Evolutionary conservation across 2,797 vertebrate genomes (phyloP).

Genomic region (Amniataba percoides): DNA sequence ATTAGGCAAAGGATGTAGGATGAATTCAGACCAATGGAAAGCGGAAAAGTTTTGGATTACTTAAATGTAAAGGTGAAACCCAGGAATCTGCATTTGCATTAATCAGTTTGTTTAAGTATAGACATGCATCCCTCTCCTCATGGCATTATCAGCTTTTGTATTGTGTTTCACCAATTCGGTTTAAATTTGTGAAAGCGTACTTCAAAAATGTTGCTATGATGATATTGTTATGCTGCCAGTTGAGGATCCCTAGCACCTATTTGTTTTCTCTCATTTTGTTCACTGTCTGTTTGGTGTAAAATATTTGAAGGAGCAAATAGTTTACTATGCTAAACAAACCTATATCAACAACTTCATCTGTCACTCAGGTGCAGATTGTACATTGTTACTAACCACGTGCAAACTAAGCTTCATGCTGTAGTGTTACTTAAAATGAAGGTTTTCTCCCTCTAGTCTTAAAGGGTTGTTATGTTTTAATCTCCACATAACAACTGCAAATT

Average conservation of each 20-base stretch:
- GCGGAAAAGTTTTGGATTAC: conserved; percentile 55
- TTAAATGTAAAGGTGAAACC: conserved; percentile 51
- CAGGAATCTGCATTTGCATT: conserved; percentile 38
- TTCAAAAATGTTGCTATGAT: neutral
- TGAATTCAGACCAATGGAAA: conserved; percentile 54
- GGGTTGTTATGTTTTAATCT: conserved; percentile 60
- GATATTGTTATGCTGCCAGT: conserved; percentile 19
- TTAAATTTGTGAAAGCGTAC: conserved; percentile 23
- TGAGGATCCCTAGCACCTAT: neutral
- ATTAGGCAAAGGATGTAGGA: conserved; percentile 63
- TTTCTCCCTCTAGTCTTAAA: conserved; percentile 60
- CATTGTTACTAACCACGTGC: conserved; percentile 51
- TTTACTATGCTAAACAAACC: conserved; percentile 46
- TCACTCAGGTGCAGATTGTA: conserved; percentile 42
- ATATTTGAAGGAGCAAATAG: conserved; percentile 61
- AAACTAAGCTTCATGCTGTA: conserved; percentile 50
- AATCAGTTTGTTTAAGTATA: conserved; percentile 41
- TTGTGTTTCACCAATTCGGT: conserved; percentile 18
- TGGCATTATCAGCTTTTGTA: neutral
- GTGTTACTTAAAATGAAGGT: conserved; percentile 83
- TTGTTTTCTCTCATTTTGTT: conserved; percentile 22
- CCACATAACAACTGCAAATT: conserved; percentile 58
- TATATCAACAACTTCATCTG: conserved; percentile 35
- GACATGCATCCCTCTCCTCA: conserved; percentile 27
- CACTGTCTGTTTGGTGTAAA: neutral